Base-by-base conservation (phyloP, 2,113 vertebrate genomes). In the Cyprinodon brontotheroides region DNA sequence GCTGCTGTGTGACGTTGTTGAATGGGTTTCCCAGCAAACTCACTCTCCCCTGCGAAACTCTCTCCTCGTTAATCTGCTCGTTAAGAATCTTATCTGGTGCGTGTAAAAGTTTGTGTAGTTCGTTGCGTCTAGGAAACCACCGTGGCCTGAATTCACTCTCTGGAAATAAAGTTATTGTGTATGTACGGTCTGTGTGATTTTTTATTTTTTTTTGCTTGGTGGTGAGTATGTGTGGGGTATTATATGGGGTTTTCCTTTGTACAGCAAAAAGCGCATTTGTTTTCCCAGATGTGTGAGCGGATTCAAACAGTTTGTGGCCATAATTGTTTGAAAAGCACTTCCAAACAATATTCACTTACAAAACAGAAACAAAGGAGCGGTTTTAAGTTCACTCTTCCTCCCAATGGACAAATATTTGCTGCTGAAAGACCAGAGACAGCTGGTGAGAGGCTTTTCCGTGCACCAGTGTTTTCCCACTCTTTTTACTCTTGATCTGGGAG, bases 41-140 rank as follows among this genome's bases (percentile, higher is more conserved):
- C 20, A 17, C 10, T 9, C 4, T 29, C 17, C 36, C 5, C 57
- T 2, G 10, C 57, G 47, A 36, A 66, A 60, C 68, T 71, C 73
- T 77, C 75, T 81, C 75, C 85, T 82, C 59, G 73, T 83, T 86
- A 85, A 85, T 89, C 87, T 81, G 87, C 85, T 82, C 57, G 68
- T 88, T 91, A 88, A 75, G 80, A 81, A 74, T 85, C 85, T 87
- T 84, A 87, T 86, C 83, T 74, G 89, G 86, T 72, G 70, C 61
- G 68, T 72, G 75, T 69, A n/a, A 84, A 79, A 71, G 40, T 68
- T 12, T 17, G 48, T 17, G 15, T 11, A 45, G 43, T 11, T 45
- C 9, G 43, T 68, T 59, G n/a, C 62, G 60, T 61, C 70, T 1
- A 43, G 45, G 48, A 72, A 59, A 64, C 67, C 61, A 79, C 61